These are phyloP conservation scores for Menura novaehollandiae DNA, from an alignment of 2,113 vertebrate genomes.

Conservation along the genomic window DNA sequence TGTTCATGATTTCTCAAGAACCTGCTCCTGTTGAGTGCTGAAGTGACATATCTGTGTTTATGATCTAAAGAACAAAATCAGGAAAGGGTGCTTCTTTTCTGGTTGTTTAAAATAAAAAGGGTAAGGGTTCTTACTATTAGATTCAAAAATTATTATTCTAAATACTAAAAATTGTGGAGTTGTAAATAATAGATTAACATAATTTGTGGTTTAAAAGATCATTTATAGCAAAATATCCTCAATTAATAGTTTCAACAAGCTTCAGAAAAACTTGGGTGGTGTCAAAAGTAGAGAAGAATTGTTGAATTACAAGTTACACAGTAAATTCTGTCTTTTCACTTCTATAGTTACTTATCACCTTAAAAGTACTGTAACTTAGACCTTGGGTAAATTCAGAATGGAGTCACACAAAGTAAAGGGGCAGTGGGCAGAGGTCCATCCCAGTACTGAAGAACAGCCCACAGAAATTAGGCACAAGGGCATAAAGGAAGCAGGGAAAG, in stretches of 20 bases:
- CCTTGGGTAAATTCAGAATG: neutral
- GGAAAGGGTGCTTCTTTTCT: neutral
- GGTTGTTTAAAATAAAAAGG: neutral
- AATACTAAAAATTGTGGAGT: neutral
- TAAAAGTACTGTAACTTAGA: neutral
- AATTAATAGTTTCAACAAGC: neutral
- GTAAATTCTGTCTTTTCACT: neutral
- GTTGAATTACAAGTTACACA: neutral
- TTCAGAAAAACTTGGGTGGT: neutral
- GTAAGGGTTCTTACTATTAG: neutral
- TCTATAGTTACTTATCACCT: neutral
- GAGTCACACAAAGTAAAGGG: neutral
- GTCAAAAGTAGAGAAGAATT: neutral
- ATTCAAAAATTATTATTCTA: neutral
- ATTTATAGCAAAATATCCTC: neutral
- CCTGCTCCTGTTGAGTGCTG: neutral
- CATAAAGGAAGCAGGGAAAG: neutral
- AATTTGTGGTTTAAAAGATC: neutral
- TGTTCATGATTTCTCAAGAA: neutral
- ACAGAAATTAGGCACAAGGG: neutral
- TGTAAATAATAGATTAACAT: neutral
- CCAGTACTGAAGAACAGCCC: neutral
- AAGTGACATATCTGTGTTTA: neutral
- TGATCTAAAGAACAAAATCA: neutral
- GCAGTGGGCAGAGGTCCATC: neutral